Base-by-base conservation (phyloP, 2,888 invertebrate species). In the Drosophila suboccidentalis region DNA sequence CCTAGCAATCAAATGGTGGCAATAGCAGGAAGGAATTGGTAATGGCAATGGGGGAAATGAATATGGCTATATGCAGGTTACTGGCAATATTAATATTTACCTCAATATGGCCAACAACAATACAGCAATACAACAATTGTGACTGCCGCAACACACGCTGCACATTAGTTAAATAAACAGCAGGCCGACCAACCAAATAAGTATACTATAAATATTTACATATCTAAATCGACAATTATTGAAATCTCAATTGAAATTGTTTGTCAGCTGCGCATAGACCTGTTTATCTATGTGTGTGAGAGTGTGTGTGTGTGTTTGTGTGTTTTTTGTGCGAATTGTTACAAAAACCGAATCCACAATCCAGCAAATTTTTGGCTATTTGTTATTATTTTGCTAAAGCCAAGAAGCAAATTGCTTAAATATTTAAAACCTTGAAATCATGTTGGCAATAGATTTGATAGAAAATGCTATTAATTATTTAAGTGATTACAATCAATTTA, bases 181-280 rank as follows among this genome's bases (percentile, higher is more conserved):
- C 70, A 71, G 55, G 58, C 46, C 46, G 55, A 47, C 57, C 50
- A 58, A 49, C 65, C 75, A 58, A 67, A 71, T 69, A 69, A 82
- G 84, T 78, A 77, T 78, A 76, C 80, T 78, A 85, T 80, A 87
- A 90, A 89, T 90, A 90, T 90, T 90, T 89, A 78, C 90, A 88
- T 89, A 88, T 87, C 88, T 88, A 89, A 91, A 83, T 89, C 87
- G 86, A 90, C 90, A 90, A 90, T 90, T 89, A 90, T 90, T 89
- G 86, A 90, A 90, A 90, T 90, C 79, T 84, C 88, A 90, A 89
- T 90, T 88, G 80, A 83, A 86, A 88, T 83, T 81, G 85, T 87
- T 82, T 80, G 82, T 69, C 61, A 77, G 77, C 53, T 72, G 59
- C 57, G 64, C 29, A n/a, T 49, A 34, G 39, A 46, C 26, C 47